Evolutionary conservation across 1,140 invertebrate species (phyloP).

Genomic region (Myzus persicae): DNA sequence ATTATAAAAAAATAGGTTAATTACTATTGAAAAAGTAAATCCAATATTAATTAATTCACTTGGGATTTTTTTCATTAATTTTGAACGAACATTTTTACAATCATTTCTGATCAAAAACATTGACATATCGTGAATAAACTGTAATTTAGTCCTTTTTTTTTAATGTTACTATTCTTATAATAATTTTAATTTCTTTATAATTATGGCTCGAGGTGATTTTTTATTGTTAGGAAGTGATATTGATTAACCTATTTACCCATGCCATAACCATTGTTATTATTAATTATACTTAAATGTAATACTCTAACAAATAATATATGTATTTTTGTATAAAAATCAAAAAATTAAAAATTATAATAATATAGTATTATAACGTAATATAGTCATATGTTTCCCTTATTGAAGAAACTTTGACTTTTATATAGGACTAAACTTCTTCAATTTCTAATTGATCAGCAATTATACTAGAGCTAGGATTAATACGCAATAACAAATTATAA

Average conservation of each 20-base stretch:
- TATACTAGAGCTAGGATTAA: no score
- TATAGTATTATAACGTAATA: background rate
- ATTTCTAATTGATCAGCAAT: background rate
- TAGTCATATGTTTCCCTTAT: background rate
- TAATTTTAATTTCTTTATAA: background rate
- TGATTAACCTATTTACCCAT: background rate
- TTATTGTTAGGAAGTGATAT: background rate
- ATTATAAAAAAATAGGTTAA: conserved; percentile 18
- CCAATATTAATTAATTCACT: background rate
- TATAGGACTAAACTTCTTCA: background rate
- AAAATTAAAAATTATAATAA: background rate
- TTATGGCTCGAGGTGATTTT: background rate
- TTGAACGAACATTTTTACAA: background rate
- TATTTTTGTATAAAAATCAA: background rate
- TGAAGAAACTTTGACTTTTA: background rate
- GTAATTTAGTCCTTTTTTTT: background rate
- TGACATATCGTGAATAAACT: background rate
- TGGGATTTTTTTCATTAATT: background rate
- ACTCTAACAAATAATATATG: background rate
- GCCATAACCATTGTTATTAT: background rate
- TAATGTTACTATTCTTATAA: background rate
- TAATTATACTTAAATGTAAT: background rate
- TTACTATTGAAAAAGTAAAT: background rate
- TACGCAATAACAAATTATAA: no score
- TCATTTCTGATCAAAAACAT: background rate